These are phyloP conservation scores for Lepeophtheirus nordmannii DNA, from an alignment of 2,888 invertebrate species.

Conservation along the genomic window DNA sequence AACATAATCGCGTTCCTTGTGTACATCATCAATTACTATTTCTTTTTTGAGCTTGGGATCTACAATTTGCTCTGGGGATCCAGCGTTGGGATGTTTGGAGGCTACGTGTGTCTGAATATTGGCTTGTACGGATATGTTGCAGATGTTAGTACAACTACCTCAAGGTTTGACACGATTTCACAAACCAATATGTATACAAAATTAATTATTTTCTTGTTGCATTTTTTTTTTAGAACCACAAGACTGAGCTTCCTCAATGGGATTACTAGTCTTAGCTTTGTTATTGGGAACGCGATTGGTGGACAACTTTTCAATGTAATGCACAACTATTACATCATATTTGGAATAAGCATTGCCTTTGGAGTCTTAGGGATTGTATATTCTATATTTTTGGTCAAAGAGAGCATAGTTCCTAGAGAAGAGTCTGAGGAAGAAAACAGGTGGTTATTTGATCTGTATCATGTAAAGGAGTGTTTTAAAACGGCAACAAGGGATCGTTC, in stretches of 20 bases:
- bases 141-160: constrained; percentile 4
- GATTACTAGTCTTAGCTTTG: background rate
- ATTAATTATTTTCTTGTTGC: too few species aligned
- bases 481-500: background rate
- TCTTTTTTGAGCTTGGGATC: background rate
- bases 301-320: constrained; percentile 1
- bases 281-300: constrained; percentile 12
- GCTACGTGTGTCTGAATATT: constrained; percentile 19
- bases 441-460: background rate
- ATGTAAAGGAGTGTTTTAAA: constrained; percentile 1
- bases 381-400: constrained; percentile 4
- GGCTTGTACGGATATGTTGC: constrained; percentile 17
- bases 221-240: background rate
- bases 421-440: background rate
- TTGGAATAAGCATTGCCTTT: constrained; percentile 6
- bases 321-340: constrained; percentile 10
- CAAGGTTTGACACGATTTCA: background rate
- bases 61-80: constrained; percentile 17
- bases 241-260: constrained; percentile 15
- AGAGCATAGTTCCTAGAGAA: background rate
- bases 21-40: constrained; percentile 15
- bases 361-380: constrained; percentile 19
- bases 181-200: too few species aligned
- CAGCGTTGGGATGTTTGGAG: constrained; percentile 3
- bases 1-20: constrained; percentile 12